Evolutionary conservation across 2,113 vertebrate species (phyloP).

Genomic region (Stictonetta naevosa): DNA sequence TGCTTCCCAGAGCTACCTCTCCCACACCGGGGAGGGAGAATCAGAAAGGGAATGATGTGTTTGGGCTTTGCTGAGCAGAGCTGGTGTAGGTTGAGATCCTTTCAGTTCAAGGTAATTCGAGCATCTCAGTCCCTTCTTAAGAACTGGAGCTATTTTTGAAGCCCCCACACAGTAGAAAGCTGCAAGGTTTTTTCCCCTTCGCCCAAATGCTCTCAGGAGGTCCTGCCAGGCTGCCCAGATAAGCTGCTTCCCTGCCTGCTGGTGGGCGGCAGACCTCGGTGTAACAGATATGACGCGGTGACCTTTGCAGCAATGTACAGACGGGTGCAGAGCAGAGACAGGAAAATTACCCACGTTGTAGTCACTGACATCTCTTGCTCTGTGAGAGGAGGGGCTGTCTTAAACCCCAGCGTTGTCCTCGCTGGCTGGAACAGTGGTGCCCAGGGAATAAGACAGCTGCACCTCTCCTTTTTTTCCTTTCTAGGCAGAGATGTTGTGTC

Average conservation of each 20-base stretch:
- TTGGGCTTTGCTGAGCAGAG: neutral
- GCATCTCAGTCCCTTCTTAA: constrained; percentile 28
- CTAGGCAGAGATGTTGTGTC: neutral
- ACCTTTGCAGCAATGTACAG: neutral
- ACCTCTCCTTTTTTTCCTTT: neutral
- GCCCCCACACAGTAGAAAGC: neutral
- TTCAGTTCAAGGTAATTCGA: neutral
- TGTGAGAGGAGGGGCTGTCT: neutral
- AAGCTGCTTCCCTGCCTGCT: neutral
- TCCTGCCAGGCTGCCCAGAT: neutral
- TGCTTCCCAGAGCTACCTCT: neutral
- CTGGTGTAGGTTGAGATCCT: neutral
- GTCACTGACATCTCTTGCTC: neutral
- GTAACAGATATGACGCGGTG: neutral
- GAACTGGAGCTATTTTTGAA: constrained; percentile 10
- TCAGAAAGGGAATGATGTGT: neutral
- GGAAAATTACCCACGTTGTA: neutral
- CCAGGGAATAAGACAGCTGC: neutral
- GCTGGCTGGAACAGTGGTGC: neutral
- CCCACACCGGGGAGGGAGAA: neutral
- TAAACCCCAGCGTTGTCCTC: neutral
- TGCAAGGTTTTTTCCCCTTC: neutral
- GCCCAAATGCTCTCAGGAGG: neutral
- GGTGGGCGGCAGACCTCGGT: neutral
- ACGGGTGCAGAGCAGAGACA: neutral